Conservation (phyloP, 2,888 invertebrate genomes). For the Nowickia ferox region DNA sequence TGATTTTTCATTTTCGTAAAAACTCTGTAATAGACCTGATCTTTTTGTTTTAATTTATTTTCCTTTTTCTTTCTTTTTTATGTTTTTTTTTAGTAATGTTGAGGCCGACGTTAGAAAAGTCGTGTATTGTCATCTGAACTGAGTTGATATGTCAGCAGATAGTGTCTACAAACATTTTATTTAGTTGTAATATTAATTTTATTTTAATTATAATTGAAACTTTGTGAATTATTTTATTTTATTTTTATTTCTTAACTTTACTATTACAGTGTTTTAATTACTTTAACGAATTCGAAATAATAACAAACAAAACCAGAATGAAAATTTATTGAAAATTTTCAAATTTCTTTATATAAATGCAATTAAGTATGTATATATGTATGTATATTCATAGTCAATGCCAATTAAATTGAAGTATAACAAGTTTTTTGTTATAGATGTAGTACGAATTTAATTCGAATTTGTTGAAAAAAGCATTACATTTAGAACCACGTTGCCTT, state of each 20-base stretch:
- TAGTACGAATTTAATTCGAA: conserved; percentile 24
- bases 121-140: conserved; percentile 30
- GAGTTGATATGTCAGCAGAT: conserved; percentile 19
- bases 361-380: conserved; percentile 4
- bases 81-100: conserved; percentile 56
- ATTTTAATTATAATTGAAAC: conserved; percentile 41
- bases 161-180: conserved; percentile 26
- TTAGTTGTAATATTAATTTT: conserved; percentile 44
- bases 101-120: conserved; percentile 19
- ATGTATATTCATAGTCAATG: neutral
- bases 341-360: neutral
- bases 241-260: neutral
- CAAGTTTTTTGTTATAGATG: neutral
- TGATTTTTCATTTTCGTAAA: neutral
- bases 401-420: neutral
- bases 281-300: conserved; percentile 9
- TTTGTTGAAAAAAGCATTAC: conserved; percentile 6
- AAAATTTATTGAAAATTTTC: neutral
- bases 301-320: conserved; percentile 48
- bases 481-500: conserved; percentile 44
- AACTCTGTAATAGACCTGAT: neutral
- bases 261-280: neutral
- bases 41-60: neutral
- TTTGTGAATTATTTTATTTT: conserved; percentile 36
- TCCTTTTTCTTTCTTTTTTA: conserved; percentile 7